These are phyloP conservation scores for Oryzias curvinotus DNA, from an alignment of 2,113 vertebrate species.

Conservation along the genomic window DNA sequence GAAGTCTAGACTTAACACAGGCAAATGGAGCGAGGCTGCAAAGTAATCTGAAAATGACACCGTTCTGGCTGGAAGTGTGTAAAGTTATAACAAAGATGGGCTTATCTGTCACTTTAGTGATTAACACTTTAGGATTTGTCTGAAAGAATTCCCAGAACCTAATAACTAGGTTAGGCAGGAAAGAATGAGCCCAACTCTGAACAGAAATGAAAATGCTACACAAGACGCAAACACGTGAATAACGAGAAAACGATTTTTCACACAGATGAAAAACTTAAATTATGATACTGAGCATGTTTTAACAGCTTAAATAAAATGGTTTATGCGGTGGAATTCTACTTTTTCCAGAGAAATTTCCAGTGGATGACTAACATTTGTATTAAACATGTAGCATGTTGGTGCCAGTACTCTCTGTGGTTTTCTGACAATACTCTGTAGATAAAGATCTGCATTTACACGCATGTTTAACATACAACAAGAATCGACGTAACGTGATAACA, in stretches of 20 bases:
- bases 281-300: too few relatives aligned
- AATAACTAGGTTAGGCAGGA: not conserved
- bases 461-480: not conserved
- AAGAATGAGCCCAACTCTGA: not conserved
- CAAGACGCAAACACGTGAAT: not conserved
- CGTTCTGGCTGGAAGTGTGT: constrained; percentile 29
- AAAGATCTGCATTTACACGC: constrained; percentile 3
- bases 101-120: constrained; percentile 19
- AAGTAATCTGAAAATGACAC: constrained; percentile 63
- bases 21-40: constrained; percentile 3
- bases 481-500: not conserved
- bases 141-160: constrained; percentile 17
- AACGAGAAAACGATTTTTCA: not conserved
- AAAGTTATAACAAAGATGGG: constrained; percentile 36
- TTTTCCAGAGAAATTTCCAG: too few relatives aligned
- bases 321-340: too few relatives aligned
- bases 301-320: too few relatives aligned
- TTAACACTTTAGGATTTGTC: constrained; percentile 29
- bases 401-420: constrained; percentile 30
- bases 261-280: too few relatives aligned
- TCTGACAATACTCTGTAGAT: constrained; percentile 16
- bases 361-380: not conserved
- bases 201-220: not conserved
- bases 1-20: constrained; percentile 14
- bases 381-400: not conserved